Conservation (phyloP, 2,797 vertebrate genomes). For the Diceros bicornis region DNA sequence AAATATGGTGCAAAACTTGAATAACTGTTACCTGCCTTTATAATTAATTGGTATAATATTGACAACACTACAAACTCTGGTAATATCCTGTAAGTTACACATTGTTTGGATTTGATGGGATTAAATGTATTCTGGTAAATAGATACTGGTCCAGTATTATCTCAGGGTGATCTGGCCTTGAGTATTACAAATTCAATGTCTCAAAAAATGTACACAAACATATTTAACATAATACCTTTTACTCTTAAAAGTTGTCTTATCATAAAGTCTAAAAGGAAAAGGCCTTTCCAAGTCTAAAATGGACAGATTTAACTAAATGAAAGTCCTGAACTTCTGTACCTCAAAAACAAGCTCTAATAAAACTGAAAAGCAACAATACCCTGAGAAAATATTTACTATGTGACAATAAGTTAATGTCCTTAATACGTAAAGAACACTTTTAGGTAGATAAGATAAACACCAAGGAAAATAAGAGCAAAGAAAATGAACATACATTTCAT, state of each 20-base stretch:
- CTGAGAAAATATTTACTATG: background rate
- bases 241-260: conserved; percentile 86
- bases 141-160: background rate
- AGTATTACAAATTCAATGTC: background rate
- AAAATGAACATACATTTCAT: background rate
- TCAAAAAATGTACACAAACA: conserved; percentile 4
- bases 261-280: conserved; percentile 12
- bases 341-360: background rate
- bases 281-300: background rate
- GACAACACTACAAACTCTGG: background rate
- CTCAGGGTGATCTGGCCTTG: background rate
- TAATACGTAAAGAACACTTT: background rate
- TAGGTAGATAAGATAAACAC: background rate
- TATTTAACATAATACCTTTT: background rate
- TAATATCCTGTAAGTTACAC: background rate
- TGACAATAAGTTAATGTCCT: background rate
- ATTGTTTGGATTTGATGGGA: background rate
- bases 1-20: background rate
- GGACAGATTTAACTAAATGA: conserved; percentile 7
- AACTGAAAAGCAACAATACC: conserved; percentile 9
- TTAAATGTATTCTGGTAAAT: background rate
- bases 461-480: background rate
- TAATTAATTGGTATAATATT: background rate
- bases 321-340: background rate
- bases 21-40: background rate